Conservation (phyloP, 1,140 invertebrate genomes). For the Aphaenogaster rudis region DNA sequence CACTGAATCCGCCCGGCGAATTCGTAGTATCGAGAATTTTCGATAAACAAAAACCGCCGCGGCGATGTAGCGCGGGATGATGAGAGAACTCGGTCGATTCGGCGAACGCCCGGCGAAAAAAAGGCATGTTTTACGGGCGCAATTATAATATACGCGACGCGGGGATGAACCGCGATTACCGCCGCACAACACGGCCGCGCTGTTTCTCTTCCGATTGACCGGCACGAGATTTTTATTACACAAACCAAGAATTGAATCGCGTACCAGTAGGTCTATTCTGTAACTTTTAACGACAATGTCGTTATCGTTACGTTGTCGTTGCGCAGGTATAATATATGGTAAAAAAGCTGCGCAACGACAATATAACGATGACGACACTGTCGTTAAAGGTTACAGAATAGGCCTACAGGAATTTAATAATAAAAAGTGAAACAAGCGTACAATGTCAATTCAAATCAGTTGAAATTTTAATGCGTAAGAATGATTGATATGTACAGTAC, state of each 20-base stretch:
- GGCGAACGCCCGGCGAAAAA: neutral
- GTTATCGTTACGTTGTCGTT: too few species aligned
- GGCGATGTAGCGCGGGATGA: neutral
- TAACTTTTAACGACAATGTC: too few species aligned
- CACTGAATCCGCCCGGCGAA: conserved; percentile 50
- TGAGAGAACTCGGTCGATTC: conserved; percentile 18
- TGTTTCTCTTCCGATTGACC: neutral
- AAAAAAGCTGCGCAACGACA: too few species aligned
- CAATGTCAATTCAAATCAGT: neutral
- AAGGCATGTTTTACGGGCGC: neutral
- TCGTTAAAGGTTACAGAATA: too few species aligned
- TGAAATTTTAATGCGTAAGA: too few species aligned
- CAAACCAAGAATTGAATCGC: neutral
- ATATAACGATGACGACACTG: too few species aligned
- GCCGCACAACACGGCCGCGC: neutral
- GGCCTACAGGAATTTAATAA: neutral
- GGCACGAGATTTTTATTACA: neutral
- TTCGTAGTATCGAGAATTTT: conserved; percentile 73
- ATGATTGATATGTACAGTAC: too few species aligned
- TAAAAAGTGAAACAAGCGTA: neutral
- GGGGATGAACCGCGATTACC: neutral
- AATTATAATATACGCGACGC: conserved; percentile 42
- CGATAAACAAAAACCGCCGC: conserved; percentile 49
- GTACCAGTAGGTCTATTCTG: too few species aligned
- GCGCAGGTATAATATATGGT: too few species aligned